A percentile compares a stretch with the other conserved stretches of the same genome.
phyloP scores from a whole-genome alignment of 2,888 invertebrate genomes.

The Resseliella maxima region DNA sequence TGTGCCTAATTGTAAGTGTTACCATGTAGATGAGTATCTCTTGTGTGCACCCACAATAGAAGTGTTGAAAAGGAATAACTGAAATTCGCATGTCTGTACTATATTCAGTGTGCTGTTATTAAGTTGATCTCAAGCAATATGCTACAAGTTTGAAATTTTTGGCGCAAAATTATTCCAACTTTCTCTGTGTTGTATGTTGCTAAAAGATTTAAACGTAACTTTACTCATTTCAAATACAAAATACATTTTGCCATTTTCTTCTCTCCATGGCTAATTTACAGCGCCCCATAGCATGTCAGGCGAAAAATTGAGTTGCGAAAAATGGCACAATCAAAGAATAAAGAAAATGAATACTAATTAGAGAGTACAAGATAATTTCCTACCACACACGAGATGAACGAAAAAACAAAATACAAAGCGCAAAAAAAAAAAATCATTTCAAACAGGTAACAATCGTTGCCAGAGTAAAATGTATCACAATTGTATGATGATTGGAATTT shows the following conservation, averaged over 20 bases:
- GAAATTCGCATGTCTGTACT: not conserved
- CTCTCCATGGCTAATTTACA: not conserved
- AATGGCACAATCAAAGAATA: not conserved
- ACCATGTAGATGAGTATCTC: not conserved
- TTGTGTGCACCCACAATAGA: not conserved
- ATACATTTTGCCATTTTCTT: not conserved
- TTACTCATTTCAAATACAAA: not conserved
- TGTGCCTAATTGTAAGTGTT: slow-evolving; percentile 8
- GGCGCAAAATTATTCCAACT: not conserved
- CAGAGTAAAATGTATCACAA: too few species aligned
- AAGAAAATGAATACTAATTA: not conserved
- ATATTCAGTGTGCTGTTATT: not conserved
- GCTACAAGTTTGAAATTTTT: not conserved
- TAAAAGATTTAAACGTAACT: not conserved
- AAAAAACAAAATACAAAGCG: too few species aligned
- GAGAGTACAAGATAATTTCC: not conserved
- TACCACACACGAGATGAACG: too few species aligned
- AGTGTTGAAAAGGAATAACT: not conserved
- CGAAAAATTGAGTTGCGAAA: not conserved
- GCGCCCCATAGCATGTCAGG: not conserved
- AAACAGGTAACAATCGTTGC: too few species aligned
- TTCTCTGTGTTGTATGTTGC: not conserved
- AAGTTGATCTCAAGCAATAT: not conserved
- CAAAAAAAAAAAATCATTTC: too few species aligned
- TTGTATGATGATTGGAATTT: too few species aligned